Conservation (phyloP, 1,140 invertebrate species). For the Ceratosolen solmsi region DNA sequence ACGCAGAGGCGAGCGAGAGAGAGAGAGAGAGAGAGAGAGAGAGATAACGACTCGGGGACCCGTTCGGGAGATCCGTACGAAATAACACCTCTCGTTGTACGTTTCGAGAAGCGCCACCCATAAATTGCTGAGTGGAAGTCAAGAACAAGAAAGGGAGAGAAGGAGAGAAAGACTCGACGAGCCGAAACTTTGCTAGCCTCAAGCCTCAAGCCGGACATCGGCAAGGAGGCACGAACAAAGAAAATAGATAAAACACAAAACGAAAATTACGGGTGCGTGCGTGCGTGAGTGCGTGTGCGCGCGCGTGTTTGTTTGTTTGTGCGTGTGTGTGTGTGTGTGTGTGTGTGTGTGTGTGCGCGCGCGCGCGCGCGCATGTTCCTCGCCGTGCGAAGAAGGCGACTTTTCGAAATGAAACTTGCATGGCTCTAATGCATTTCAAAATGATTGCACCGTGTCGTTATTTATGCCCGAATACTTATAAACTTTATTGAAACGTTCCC, state of each 20-base stretch:
- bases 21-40: conserved; percentile 31
- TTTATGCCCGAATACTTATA: conserved; percentile 20
- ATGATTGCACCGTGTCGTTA: conserved; percentile 21
- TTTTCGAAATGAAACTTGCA: conserved; percentile 38
- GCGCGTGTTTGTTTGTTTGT: no score
- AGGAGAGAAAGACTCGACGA: neutral
- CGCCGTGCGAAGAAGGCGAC: neutral
- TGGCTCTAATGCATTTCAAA: conserved; percentile 31
- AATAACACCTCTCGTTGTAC: conserved; percentile 62
- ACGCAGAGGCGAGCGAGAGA: conserved; percentile 27
- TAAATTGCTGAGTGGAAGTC: conserved; percentile 67
- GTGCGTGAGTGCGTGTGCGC: neutral
- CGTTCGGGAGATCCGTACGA: conserved; percentile 55
- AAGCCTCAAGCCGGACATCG: conserved; percentile 62
- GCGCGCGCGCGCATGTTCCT: neutral
- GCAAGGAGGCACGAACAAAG: conserved; percentile 24
- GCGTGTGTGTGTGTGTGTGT: neutral
- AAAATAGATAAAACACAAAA: conserved; percentile 36
- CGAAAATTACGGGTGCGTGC: conserved; percentile 7
- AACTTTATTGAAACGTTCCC: conserved; percentile 32
- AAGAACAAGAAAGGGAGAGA: conserved; percentile 14
- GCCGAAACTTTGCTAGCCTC: conserved; percentile 35
- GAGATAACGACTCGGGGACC: conserved; percentile 33
- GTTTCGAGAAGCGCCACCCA: conserved; percentile 69
- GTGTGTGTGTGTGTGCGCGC: neutral